Percentiles rank a stretch among this genome's conserved stretches.
Conservation (phyloP, 92 coral and sea anemone genomes). For the Heliopora coerulea region DNA sequence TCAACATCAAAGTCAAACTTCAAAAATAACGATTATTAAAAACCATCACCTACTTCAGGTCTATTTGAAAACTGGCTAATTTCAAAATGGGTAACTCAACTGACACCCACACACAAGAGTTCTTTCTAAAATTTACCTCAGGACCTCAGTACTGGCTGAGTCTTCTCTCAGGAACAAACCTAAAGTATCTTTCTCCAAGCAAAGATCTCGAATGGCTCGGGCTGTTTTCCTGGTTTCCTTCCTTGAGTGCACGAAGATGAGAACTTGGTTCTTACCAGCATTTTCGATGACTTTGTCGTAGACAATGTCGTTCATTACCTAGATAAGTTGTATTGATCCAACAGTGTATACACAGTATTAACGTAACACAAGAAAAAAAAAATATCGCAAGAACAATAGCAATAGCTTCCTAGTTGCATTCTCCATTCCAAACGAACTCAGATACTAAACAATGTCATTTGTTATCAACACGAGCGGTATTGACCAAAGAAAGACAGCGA, state of each 20-base stretch:
- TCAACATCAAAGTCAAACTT: too few relatives aligned
- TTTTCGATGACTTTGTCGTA: conserved; percentile 97
- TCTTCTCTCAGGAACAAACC: conserved; percentile 95
- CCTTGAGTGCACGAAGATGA: conserved; percentile 93
- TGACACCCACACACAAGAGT: too few relatives aligned
- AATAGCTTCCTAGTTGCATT: too few relatives aligned
- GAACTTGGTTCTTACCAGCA: conserved; percentile 97
- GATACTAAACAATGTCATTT: too few relatives aligned
- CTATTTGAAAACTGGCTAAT: too few relatives aligned
- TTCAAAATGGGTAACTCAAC: too few relatives aligned
- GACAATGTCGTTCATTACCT: conserved; percentile 93
- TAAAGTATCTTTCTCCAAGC: conserved; percentile 89
- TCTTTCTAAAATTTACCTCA: conserved; percentile 53
- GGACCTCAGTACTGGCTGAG: conserved; percentile 95
- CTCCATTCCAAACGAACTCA: too few relatives aligned
- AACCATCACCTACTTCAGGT: too few relatives aligned
- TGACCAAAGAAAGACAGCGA: too few relatives aligned
- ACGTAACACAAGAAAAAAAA: background rate
- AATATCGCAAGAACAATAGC: background rate
- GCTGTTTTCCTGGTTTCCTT: conserved; percentile 98
- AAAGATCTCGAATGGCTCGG: conserved; percentile 90
- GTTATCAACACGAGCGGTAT: too few relatives aligned
- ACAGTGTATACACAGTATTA: too few relatives aligned
- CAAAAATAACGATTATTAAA: too few relatives aligned
- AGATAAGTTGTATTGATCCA: background rate